A percentile compares a stretch with the other conserved stretches of the same genome.
These are phyloP conservation scores for Pheosia gnoma DNA, from an alignment of 2,888 invertebrate genomes.

Conservation along the genomic window DNA sequence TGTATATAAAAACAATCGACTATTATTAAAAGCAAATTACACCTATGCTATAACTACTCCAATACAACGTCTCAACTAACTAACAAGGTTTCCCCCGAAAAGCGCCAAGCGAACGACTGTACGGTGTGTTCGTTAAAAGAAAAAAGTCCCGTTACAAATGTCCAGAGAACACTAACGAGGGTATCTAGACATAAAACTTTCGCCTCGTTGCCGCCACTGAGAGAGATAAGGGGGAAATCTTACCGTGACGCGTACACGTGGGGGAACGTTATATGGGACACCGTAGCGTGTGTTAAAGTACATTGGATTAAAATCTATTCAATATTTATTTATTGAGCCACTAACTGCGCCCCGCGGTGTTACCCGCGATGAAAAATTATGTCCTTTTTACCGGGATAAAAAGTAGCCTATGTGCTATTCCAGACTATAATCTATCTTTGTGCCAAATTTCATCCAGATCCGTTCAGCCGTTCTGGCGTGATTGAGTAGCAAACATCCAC, in stretches of 20 bases:
- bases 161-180: constrained; percentile 60
- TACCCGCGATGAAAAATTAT: too few species aligned
- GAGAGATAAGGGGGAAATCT: constrained; percentile 69
- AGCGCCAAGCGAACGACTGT: constrained; percentile 43
- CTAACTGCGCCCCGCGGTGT: too few species aligned
- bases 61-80: constrained; percentile 5
- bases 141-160: constrained; percentile 60
- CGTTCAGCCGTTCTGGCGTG: too few species aligned
- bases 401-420: too few species aligned
- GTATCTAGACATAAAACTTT: constrained; percentile 61
- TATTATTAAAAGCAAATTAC: not conserved
- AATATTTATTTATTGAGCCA: too few species aligned
- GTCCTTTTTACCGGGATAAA: too few species aligned
- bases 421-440: too few species aligned
- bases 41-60: not conserved
- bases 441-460: too few species aligned
- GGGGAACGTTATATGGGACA: constrained; percentile 22
- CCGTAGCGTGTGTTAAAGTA: not conserved
- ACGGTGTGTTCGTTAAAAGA: constrained; percentile 62
- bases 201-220: constrained; percentile 66
- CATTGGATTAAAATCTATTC: not conserved
- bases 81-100: constrained; percentile 10
- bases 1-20: too few species aligned
- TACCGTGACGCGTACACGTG: constrained; percentile 51
- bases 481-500: too few species aligned